Evolutionary conservation across 2,113 vertebrate genomes (phyloP).

Genomic region (Hyaena hyaena): DNA sequence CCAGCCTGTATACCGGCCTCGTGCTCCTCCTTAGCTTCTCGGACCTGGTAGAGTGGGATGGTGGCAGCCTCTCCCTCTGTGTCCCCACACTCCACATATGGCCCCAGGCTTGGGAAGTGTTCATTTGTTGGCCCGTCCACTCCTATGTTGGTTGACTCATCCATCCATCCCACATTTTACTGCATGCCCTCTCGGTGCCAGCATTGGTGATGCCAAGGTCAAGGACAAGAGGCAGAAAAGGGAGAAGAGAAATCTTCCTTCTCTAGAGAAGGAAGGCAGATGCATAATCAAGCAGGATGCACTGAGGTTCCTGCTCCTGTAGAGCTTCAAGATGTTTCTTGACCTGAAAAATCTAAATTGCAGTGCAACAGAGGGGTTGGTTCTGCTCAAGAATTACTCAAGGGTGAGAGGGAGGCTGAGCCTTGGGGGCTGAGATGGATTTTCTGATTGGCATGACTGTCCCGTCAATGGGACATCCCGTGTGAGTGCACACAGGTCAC

Average conservation of each 20-base stretch:
- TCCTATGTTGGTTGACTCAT: fast-evolving
- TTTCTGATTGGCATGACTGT: not conserved
- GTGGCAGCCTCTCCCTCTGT: not conserved
- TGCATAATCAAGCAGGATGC: not conserved
- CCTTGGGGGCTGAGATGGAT: not conserved
- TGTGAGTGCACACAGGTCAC: not conserved
- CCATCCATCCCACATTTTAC: not conserved
- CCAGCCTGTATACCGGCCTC: not conserved
- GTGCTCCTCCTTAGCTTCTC: not conserved
- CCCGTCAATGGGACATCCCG: not conserved
- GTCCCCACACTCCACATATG: no score
- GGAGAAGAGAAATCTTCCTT: not conserved
- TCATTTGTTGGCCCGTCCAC: fast-evolving
- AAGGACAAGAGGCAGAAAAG: not conserved
- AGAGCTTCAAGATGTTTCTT: no score
- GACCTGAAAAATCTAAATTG: not conserved
- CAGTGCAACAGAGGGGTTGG: not conserved
- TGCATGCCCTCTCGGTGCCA: not conserved
- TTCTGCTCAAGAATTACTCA: not conserved
- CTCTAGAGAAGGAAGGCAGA: not conserved
- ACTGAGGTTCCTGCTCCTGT: not conserved
- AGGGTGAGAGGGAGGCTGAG: no score
- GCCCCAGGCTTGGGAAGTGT: not conserved
- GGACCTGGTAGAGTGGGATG: not conserved
- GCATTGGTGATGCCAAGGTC: no score